Evolutionary conservation across 1,140 invertebrate species (phyloP).

Genomic region (Drosophila murphyi): DNA sequence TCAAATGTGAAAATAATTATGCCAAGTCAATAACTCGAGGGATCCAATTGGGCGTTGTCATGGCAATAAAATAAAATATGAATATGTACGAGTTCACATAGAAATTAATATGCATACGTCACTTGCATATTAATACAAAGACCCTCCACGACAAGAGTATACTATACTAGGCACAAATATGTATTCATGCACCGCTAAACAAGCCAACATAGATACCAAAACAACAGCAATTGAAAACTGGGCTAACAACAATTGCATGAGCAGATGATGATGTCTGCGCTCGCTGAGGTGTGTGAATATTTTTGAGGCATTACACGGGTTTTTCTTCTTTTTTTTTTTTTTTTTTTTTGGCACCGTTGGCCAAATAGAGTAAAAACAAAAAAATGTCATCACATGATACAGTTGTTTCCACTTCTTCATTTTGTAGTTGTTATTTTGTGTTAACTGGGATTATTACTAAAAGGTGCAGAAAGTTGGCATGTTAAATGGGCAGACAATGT

Average conservation of each 20-base stretch:
- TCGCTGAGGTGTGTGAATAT: constrained; percentile 74
- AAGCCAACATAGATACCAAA: constrained; percentile 20
- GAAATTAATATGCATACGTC: constrained; percentile 2
- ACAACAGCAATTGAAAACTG: constrained; percentile 56
- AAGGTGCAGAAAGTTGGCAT: constrained; percentile 47
- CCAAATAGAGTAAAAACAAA: constrained; percentile 68
- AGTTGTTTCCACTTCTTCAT: constrained; percentile 34
- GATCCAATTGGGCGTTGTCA: constrained; percentile 24
- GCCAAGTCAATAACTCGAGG: constrained; percentile 12
- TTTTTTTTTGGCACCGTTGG: constrained; percentile 61
- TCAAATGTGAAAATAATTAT: constrained; percentile 22
- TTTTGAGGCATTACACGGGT: constrained; percentile 77
- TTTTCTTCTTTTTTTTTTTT: constrained; percentile 56
- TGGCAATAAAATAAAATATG: constrained; percentile 19
- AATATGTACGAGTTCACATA: constrained; percentile 9
- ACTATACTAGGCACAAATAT: constrained; percentile 1
- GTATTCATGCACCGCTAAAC: constrained; percentile 44
- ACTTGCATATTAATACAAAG: constrained; percentile 18
- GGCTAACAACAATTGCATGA: constrained; percentile 74
- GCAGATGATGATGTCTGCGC: constrained; percentile 29
- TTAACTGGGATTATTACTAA: constrained; percentile 66
- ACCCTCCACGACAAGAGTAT: constrained; percentile 12
- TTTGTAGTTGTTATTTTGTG: constrained; percentile 9
- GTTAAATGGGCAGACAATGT: constrained; percentile 57
- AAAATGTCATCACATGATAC: constrained; percentile 75